Conservation (phyloP, 2,113 vertebrate genomes). For the Puffinus mauretanicus region DNA sequence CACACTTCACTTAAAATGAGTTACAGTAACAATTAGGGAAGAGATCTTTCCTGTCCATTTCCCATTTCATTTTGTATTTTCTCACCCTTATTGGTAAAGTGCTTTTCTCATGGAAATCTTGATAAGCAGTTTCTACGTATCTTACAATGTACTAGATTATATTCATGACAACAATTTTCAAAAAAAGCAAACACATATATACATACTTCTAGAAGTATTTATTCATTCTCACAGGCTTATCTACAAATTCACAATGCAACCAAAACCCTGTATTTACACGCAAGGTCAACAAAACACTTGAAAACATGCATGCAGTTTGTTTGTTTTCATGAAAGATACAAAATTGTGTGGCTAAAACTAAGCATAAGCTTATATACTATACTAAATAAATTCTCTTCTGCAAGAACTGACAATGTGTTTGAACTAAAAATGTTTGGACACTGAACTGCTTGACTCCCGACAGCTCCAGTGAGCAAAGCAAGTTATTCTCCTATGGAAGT, state of each 20-base stretch:
- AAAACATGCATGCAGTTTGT: neutral
- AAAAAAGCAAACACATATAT: neutral
- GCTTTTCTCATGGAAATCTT: neutral
- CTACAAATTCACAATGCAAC: neutral
- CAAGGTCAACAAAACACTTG: conserved; percentile 13
- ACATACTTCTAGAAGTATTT: neutral
- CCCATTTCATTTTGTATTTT: neutral
- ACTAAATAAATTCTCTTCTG: neutral
- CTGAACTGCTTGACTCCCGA: neutral
- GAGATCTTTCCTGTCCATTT: neutral
- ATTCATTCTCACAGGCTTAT: neutral
- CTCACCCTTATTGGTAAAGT: neutral
- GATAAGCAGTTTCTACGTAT: neutral
- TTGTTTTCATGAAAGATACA: neutral
- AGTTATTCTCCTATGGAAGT: neutral
- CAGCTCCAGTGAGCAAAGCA: neutral
- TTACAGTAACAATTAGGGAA: neutral
- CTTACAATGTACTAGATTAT: neutral
- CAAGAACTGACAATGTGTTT: neutral
- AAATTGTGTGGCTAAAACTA: neutral
- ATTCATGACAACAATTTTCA: neutral
- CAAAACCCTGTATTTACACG: neutral
- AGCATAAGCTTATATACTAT: neutral
- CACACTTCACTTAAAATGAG: neutral
- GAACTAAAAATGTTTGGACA: neutral